Evolutionary conservation across 2,113 vertebrate genomes (phyloP), one percentile per base, ranked within the genome.

Genomic region (Bufo bufo): DNA sequence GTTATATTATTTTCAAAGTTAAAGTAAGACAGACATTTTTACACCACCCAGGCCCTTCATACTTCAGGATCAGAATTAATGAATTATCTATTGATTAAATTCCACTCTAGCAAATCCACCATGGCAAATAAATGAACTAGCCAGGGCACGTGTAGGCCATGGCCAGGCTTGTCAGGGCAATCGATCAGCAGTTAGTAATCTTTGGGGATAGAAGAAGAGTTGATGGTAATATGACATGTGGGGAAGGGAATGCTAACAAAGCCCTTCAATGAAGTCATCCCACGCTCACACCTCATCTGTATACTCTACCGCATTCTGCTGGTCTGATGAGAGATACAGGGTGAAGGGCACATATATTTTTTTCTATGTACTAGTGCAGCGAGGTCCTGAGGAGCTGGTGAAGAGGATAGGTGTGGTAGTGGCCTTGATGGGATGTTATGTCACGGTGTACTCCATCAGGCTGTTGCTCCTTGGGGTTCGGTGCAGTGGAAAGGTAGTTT

Each of bases 11-110:
- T 95, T 91, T 96, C 95, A 94, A 93, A 94, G 91, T 91, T 91
- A 91, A 93, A 93, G 90, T 90, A 90, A 91, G 92, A 82, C 92
- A 90, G 91, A 90, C 87, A 93, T 92, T 94, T 92, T 93, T 92
- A 90, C 91, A 92, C 91, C 86, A 90, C 54, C 54, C 87, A 89
- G 90, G 91, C 91, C 90, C 92, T 90, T 90, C 90, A 87, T 91
- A 93, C 93, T 93, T 33, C 0, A 93, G 92, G 92, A 92, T 92
- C 92, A 95, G 96, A 97, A 97, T 96, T 95, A 97, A 97, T 96
- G 96, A 97, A 97, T 97, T 96, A 97, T 94, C 95, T 97, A 97
- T 97, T 97, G 97, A 97, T 97, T 97, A 97, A 95, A 97, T 95
- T 96, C 96, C 95, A 96, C 96, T 97, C 95, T 93, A 96, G 95